phyloP scores from a whole-genome alignment of 2,113 vertebrate species.

The Siphamia tubifer region DNA sequence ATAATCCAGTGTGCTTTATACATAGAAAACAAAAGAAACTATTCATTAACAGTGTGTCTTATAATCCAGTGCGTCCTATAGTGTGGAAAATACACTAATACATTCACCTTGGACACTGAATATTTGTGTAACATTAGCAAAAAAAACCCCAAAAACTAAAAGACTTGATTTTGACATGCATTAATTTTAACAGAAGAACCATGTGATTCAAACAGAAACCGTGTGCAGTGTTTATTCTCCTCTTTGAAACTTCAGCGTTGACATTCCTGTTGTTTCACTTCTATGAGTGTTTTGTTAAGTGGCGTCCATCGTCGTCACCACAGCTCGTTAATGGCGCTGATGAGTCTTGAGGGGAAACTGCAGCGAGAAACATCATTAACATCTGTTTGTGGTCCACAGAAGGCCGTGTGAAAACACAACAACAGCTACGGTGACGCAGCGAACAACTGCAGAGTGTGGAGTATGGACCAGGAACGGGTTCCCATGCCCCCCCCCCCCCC shows the following conservation, averaged over 20 bases:
- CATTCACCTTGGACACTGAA: too few relatives aligned
- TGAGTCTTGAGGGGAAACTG: neutral
- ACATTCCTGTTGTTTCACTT: neutral
- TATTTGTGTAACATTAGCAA: too few relatives aligned
- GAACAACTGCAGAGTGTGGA: conserved; percentile 38
- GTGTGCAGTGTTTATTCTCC: fast-evolving
- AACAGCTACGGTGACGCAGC: conserved; percentile 40
- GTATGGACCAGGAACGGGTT: conserved; percentile 28
- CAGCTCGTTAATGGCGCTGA: conserved; percentile 16
- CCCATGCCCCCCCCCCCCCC: conserved; percentile 30
- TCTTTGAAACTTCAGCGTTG: neutral
- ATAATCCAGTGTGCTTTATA: too few relatives aligned
- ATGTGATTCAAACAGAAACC: too few relatives aligned
- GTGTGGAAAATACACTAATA: too few relatives aligned
- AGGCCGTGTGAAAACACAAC: conserved; percentile 61
- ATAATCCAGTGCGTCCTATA: too few relatives aligned
- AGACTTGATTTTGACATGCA: too few relatives aligned
- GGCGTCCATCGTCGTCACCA: conserved; percentile 11
- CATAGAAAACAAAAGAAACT: too few relatives aligned
- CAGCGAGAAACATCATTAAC: conserved; percentile 30
- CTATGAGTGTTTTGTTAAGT: too few relatives aligned
- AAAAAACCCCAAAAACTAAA: too few relatives aligned
- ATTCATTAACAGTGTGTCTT: too few relatives aligned
- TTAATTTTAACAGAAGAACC: too few relatives aligned
- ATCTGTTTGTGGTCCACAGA: conserved; percentile 45